These are phyloP conservation scores for Endomychus coccineus DNA, from an alignment of 2,888 invertebrate species.

Conservation along the genomic window DNA sequence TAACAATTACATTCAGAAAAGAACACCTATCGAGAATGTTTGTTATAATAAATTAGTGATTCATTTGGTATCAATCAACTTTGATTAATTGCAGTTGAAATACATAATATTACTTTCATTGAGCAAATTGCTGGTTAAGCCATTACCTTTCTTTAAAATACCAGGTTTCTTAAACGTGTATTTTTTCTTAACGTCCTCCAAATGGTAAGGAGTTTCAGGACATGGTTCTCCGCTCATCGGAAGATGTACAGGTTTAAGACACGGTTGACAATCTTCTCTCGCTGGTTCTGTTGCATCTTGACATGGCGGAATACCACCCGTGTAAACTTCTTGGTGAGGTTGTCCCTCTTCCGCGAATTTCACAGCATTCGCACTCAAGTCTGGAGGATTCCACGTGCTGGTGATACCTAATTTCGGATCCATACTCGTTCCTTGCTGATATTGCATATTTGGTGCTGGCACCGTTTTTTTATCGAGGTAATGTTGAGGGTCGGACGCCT, in stretches of 20 bases:
- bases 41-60: too few relatives aligned
- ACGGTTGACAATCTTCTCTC: too few relatives aligned
- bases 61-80: too few relatives aligned
- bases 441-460: slow-evolving; percentile 27
- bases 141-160: too few relatives aligned
- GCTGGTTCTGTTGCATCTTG: too few relatives aligned
- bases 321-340: slow-evolving; percentile 4
- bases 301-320: slow-evolving; percentile 14
- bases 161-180: too few relatives aligned
- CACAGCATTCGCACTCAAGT: slow-evolving; percentile 21
- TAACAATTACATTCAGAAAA: too few relatives aligned
- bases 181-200: slow-evolving; percentile 8
- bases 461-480: slow-evolving; percentile 25
- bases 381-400: slow-evolving; percentile 21
- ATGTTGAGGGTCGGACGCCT: slow-evolving; percentile 25
- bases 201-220: slow-evolving; percentile 12
- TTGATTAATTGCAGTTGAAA: too few relatives aligned
- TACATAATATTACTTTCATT: too few relatives aligned
- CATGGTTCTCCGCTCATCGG: slow-evolving; percentile 7
- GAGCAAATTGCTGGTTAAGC: too few relatives aligned
- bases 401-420: slow-evolving; percentile 23
- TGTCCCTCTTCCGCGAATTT: slow-evolving; percentile 4
- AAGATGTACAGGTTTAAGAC: neutral
- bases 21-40: too few relatives aligned
- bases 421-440: slow-evolving; percentile 19